A percentile compares a stretch with the other conserved stretches of the same genome.
These are phyloP conservation scores for Micrastur ruficollis DNA, from an alignment of 2,797 vertebrate species.

Conservation along the genomic window DNA sequence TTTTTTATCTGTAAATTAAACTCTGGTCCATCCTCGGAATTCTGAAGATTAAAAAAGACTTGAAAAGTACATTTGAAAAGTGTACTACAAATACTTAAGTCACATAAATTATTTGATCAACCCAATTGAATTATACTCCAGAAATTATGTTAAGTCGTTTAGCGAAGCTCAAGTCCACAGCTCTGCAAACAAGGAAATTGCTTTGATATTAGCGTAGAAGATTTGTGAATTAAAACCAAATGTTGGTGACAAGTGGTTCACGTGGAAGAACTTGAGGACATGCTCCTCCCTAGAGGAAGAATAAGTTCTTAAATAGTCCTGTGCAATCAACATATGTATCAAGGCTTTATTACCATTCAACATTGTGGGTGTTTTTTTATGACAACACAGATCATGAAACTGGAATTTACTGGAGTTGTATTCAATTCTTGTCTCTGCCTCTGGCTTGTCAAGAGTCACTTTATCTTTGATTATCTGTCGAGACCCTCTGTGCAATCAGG, in stretches of 20 bases:
- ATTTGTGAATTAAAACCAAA: background rate
- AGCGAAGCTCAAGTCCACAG: background rate
- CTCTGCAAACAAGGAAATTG: background rate
- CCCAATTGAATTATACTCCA: background rate
- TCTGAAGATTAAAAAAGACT: background rate
- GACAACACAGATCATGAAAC: background rate
- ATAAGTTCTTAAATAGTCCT: background rate
- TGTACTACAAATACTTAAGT: background rate
- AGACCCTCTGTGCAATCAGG: background rate
- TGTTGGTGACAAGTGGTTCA: background rate
- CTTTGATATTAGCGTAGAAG: background rate
- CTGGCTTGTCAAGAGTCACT: background rate
- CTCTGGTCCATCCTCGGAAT: background rate
- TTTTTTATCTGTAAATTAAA: background rate
- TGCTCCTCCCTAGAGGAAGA: background rate
- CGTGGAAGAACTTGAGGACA: background rate
- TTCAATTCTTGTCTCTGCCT: background rate
- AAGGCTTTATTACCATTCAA: background rate
- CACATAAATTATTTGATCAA: background rate
- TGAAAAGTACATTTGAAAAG: background rate
- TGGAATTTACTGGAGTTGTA: background rate
- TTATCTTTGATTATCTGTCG: background rate
- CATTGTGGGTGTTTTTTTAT: background rate
- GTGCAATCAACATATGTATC: background rate
- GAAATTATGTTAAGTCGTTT: background rate